Base-by-base conservation (phyloP, 2,797 vertebrate genomes). In the Phalanger gymnotis region DNA sequence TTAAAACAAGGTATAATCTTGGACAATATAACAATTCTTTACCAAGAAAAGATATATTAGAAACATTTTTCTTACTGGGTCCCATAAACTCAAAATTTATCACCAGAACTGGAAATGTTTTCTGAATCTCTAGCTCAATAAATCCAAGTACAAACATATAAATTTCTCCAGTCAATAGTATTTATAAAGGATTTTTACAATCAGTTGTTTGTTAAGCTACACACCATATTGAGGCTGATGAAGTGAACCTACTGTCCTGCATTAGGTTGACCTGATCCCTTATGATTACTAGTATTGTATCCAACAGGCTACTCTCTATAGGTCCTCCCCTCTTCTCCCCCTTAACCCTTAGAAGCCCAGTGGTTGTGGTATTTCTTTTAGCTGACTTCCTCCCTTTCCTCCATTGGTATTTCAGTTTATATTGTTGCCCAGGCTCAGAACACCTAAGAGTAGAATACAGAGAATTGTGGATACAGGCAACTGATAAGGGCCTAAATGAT, bases 221-320 rank as follows among this genome's bases (percentile, higher is more conserved):
- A 14, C 5, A 22, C 27, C 30, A 90, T 34, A 14, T 47, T 51
- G 53, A 91, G 9, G 16, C 31, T 55, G n/a, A 47, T n/a, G 58
- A 54, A 61, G 30, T 34, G 19, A 93, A n/a, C 91, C 13, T 25
- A 47, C 2, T 81, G 73, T 7, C 0, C 0, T 25, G n/a, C 66
- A 40, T 16, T 40, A 22, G 13, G 27, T 13, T 12, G 0, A 25
- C 53, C 66, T 40, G 4, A 34, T 40, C 10, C 52, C 53, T 91
- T 19, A 5, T 3, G 12, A 53, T 31, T 6, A 14, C 27, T 73
- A 66, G 61, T 1, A 61, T 0, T 22, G 28, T 2, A 31, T 1
- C 1, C 54, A 3, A n/a, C 7, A 30, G 92, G 9, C 5, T 6
- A 6, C 5, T n/a, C 31, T 27, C 14, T 0, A 5, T 2, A 0